phyloP scores from a whole-genome alignment of 1,140 invertebrate genomes.

The Micrasema minimum region DNA sequence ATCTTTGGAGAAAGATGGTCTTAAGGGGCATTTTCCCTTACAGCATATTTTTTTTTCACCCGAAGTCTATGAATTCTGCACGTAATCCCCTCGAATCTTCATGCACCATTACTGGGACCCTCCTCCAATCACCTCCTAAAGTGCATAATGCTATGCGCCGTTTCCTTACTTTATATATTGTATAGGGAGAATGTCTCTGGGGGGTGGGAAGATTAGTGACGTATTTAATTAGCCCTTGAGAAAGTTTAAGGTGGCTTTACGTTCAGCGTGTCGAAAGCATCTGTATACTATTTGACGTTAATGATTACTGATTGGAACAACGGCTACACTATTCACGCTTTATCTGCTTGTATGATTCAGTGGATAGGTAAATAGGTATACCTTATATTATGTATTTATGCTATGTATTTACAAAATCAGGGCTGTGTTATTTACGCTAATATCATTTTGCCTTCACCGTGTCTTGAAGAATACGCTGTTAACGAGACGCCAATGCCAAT shows the following conservation, averaged over 20 bases:
- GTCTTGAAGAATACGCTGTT: no score
- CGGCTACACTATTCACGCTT: background rate
- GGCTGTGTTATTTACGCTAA: no score
- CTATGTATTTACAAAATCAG: background rate
- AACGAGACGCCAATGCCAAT: no score
- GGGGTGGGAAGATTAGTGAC: background rate
- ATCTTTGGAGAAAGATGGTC: background rate
- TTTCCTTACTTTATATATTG: background rate
- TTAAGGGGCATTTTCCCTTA: background rate
- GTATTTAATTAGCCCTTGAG: constrained; percentile 19
- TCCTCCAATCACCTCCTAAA: constrained; percentile 12
- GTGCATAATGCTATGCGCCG: constrained; percentile 1
- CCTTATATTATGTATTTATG: background rate
- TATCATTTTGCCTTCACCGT: no score
- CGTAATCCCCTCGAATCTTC: constrained; percentile 15
- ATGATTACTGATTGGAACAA: background rate
- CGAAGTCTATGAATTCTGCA: background rate
- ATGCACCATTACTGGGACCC: constrained; percentile 21
- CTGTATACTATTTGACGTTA: background rate
- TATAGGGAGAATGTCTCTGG: constrained; percentile 7
- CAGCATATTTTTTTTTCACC: background rate
- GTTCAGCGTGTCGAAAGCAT: background rate
- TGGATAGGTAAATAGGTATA: background rate
- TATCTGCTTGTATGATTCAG: background rate
- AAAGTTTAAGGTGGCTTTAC: constrained; percentile 5